These are phyloP conservation scores for Cephus spinipes DNA, from an alignment of 2,888 invertebrate genomes.

Conservation along the genomic window DNA sequence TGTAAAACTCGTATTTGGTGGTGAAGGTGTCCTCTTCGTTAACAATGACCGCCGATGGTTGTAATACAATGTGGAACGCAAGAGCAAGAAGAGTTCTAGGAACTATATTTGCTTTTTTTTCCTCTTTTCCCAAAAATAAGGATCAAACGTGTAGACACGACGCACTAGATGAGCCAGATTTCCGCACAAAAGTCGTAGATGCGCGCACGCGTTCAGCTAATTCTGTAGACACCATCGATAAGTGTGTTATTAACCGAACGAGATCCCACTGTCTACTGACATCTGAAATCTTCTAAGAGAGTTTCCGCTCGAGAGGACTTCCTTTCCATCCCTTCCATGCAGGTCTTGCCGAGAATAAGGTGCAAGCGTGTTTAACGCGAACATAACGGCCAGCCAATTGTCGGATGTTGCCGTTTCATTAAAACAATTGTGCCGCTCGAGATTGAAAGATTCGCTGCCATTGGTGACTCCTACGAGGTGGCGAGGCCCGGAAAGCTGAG, in stretches of 20 bases:
- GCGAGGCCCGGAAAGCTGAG: neutral
- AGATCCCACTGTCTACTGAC: conserved; percentile 54
- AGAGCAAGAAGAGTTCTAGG: too few species aligned
- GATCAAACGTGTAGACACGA: too few species aligned
- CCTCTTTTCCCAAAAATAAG: too few species aligned
- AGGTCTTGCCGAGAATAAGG: conserved; percentile 2
- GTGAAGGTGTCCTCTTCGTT: too few species aligned
- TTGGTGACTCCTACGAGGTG: neutral
- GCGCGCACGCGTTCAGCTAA: too few species aligned
- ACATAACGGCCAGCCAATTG: conserved; percentile 29
- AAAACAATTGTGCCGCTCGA: conserved; percentile 18
- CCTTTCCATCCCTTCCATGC: conserved; percentile 38
- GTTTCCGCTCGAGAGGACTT: conserved; percentile 29
- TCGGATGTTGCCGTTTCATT: conserved; percentile 30
- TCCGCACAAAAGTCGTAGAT: too few species aligned
- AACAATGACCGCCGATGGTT: too few species aligned
- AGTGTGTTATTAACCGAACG: conserved; percentile 56
- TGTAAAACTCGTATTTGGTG: too few species aligned
- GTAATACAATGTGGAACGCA: too few species aligned
- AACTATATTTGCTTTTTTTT: too few species aligned
- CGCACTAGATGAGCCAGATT: too few species aligned
- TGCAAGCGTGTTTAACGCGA: neutral
- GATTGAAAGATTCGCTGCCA: conserved; percentile 26
- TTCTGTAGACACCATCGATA: conserved; percentile 15
- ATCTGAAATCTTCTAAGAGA: conserved; percentile 26